Evolutionary conservation across 35 echinoderm and acorn worm species (phyloP).

Genomic region (Lytechinus pictus): DNA sequence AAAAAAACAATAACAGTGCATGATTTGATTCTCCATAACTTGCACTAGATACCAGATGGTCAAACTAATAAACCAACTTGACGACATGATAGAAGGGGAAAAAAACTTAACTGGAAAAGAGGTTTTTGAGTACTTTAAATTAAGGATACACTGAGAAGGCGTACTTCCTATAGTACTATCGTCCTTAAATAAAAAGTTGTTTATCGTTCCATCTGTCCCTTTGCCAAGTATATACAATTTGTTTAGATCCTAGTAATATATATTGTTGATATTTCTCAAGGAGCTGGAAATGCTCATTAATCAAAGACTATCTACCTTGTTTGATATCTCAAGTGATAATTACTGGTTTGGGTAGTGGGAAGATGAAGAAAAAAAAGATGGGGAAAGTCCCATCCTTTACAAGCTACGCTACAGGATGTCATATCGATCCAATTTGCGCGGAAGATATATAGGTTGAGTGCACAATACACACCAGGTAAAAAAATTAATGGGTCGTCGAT

Average conservation of each 20-base stretch:
- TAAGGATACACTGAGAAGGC: too few relatives aligned
- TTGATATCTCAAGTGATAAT: neutral
- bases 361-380: neutral
- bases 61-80: too few relatives aligned
- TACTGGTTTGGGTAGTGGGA: neutral
- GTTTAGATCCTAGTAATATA: neutral
- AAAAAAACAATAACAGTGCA: too few relatives aligned
- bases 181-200: neutral
- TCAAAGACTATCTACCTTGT: neutral
- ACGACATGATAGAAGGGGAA: too few relatives aligned
- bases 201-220: neutral
- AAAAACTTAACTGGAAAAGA: too few relatives aligned
- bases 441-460: neutral
- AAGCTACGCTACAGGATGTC: neutral
- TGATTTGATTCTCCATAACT: too few relatives aligned
- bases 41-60: too few relatives aligned
- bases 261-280: too few relatives aligned
- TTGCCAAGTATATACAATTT: neutral
- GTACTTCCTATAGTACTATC: neutral
- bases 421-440: neutral
- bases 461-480: neutral
- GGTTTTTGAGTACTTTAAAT: too few relatives aligned
- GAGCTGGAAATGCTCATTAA: neutral
- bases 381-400: neutral
- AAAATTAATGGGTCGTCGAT: constrained; percentile 1